Percentiles rank a stretch among this genome's conserved stretches.
Conservation (phyloP, 2,888 invertebrate genomes). For the Ptilodon capucinus region DNA sequence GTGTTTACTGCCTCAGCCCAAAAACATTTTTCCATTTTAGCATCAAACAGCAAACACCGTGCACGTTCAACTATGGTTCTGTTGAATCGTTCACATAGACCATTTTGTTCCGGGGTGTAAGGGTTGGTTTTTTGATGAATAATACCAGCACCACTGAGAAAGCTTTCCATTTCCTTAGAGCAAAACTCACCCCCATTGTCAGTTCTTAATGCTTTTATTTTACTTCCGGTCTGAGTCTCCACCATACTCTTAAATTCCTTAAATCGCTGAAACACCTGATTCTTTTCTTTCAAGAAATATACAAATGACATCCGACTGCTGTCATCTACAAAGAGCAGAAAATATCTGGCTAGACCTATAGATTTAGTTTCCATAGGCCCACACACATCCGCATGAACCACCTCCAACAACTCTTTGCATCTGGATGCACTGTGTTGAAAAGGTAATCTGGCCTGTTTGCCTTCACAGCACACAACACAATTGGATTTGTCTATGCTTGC, state of each 20-base stretch:
- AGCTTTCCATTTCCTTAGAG: conserved; percentile 17
- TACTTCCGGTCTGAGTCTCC: conserved; percentile 21
- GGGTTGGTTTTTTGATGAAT: conserved; percentile 26
- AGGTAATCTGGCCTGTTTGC: not conserved
- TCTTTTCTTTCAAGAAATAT: conserved; percentile 28
- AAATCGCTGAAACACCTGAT: conserved; percentile 26
- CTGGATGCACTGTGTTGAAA: not conserved
- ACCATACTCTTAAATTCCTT: conserved; percentile 21
- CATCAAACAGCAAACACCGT: conserved; percentile 23
- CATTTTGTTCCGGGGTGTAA: conserved; percentile 28
- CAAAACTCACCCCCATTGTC: conserved; percentile 28
- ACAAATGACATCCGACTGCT: conserved; percentile 28
- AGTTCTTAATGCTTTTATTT: conserved; percentile 13
- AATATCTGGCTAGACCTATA: conserved; percentile 15
- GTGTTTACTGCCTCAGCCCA: conserved; percentile 23
- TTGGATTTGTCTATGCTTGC: not conserved
- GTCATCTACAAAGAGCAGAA: conserved; percentile 45
- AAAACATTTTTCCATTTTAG: conserved; percentile 9
- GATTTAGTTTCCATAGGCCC: conserved; percentile 7
- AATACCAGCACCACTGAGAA: conserved; percentile 17
- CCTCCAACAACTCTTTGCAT: not conserved
- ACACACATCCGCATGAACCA: not conserved
- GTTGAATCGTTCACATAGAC: conserved; percentile 18
- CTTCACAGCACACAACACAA: not conserved
- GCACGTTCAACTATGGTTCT: conserved; percentile 24